Evolutionary conservation across 30 jellyfish, hydroid and myxozoan genomes (phyloP).

Genomic region (Hydractinia symbiolongicarpus): DNA sequence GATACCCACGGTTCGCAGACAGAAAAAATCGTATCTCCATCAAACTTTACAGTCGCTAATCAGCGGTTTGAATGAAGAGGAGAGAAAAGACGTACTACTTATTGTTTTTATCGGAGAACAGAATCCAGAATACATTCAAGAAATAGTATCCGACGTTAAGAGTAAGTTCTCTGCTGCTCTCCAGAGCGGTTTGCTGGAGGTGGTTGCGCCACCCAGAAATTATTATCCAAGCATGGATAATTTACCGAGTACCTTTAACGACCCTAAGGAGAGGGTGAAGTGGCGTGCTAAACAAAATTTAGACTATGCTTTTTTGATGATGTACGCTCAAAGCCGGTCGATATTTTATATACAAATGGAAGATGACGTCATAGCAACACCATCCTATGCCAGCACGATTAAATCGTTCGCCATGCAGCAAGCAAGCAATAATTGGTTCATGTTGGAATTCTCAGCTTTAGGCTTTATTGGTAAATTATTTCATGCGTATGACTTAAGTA

Average conservation of each 20-base stretch:
- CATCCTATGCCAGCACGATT: conserved; percentile 90
- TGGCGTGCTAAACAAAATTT: conserved; percentile 97
- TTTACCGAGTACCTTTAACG: conserved; percentile 88
- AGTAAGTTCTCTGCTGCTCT: conserved; percentile 41
- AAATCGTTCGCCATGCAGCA: conserved; percentile 90
- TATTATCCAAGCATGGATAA: conserved; percentile 76
- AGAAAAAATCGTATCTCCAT: conserved; percentile 56
- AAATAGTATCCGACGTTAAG: conserved; percentile 32
- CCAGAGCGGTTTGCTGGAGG: conserved; percentile 69
- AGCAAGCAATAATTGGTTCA: conserved; percentile 77
- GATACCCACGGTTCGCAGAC: conserved; percentile 78
- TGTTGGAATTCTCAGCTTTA: conserved; percentile 84
- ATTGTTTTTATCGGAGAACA: conserved; percentile 88
- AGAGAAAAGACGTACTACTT: conserved; percentile 66
- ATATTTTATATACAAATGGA: conserved; percentile 88
- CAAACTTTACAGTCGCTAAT: conserved; percentile 71
- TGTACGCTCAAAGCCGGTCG: conserved; percentile 86
- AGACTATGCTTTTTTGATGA: conserved; percentile 84
- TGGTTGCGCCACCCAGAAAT: conserved; percentile 63
- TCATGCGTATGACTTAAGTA: conserved; percentile 51
- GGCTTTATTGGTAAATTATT: conserved; percentile 95
- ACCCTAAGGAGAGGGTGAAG: conserved; percentile 86
- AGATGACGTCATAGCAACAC: conserved; percentile 91
- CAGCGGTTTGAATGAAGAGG: conserved; percentile 78
- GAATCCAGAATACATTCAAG: conserved; percentile 25